Evolutionary conservation across 2,888 invertebrate genomes (phyloP), one percentile per base, ranked within the genome.

Genomic region (Euplexia lucipara): DNA sequence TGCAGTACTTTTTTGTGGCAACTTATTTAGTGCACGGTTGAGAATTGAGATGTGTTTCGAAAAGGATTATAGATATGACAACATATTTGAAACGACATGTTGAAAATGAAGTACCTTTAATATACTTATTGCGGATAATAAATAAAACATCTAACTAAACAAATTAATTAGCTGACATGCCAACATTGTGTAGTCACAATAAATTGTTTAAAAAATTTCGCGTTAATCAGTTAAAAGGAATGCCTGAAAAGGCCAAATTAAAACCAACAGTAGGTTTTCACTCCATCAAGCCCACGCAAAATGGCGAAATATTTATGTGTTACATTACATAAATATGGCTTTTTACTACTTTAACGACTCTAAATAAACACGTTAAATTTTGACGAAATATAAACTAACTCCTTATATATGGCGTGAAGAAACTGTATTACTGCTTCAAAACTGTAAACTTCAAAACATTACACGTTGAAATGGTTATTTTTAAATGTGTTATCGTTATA

Each of bases 401-500:
- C n/a, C 22, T 60, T 62, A 32, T 35, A 67, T 57, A 70, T 48
- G 45, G 62, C 34, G 41, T 58, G 39, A 60, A 75, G 72, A 65
- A 45, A 30, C 26, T 57, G 34, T 58, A 51, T 44, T 48, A 57
- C 37, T 56, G 39, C 49, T 65, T 69, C 9, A 44, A 35, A 48
- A 51, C 60, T 58, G 41, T 48, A 48, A 63, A 42, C 48, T 69
- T 61, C 37, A 39, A 16, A 57, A 22, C 58, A 37, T 34, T 16
- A 35, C n/a, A 34, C 35, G 22, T 70, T 32, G 16, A 66, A 65
- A 22, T 44, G 26, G 57, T 52, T 79, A 73, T 68, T 73, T 79
- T 70, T 53, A 68, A 65, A 69, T 18, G 32, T 70, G 62, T 66
- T 70, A 65, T 73, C 63, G 62, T 70, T 58, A 61, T 79, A 78